Conservation (phyloP, 2,888 invertebrate species). For the Agrotis clavis region DNA sequence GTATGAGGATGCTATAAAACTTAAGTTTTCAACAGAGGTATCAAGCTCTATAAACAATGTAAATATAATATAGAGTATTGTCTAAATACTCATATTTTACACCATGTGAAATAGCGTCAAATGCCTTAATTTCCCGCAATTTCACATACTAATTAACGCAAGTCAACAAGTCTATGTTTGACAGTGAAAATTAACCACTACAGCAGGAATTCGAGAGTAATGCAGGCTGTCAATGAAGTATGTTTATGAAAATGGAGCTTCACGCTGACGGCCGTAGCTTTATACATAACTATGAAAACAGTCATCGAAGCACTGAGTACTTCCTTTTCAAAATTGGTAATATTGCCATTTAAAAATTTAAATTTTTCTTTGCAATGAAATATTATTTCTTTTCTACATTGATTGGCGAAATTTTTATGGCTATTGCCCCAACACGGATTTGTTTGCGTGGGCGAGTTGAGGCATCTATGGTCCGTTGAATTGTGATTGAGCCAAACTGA, state of each 20-base stretch:
- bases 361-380: conserved; percentile 12
- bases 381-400: conserved; percentile 10
- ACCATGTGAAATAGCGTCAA: neutral
- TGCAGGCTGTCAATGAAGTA: neutral
- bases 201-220: neutral
- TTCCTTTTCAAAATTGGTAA: neutral
- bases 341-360: neutral
- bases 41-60: conserved; percentile 9
- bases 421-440: neutral
- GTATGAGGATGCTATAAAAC: conserved; percentile 20
- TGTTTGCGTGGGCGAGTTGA: conserved; percentile 5
- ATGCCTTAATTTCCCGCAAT: neutral
- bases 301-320: conserved; percentile 1
- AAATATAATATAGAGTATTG: neutral
- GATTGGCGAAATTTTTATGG: conserved; percentile 17
- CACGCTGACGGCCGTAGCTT: neutral
- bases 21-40: conserved; percentile 11
- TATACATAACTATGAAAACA: conserved; percentile 1
- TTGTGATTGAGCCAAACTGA: conserved; percentile 20
- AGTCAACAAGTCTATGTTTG: neutral
- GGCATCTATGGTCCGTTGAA: conserved; percentile 11
- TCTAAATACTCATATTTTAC: neutral
- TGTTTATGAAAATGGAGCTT: neutral
- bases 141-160: neutral
- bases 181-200: neutral